Conservation (phyloP, 2,888 invertebrate genomes). For the Helicoverpa assulta region DNA sequence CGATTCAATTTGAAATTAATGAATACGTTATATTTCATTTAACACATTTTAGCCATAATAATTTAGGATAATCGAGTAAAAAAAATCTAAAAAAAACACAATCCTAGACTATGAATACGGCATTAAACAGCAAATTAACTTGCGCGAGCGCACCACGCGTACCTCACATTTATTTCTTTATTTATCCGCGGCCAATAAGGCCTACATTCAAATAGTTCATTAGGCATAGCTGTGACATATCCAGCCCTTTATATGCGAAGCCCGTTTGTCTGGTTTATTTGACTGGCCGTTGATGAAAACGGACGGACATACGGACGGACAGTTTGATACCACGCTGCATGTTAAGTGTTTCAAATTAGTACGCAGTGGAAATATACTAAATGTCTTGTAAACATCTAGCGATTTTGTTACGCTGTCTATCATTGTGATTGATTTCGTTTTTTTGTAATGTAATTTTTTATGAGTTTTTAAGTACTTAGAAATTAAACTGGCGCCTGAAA, state of each 20-base stretch:
- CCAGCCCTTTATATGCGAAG: constrained; percentile 83
- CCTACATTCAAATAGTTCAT: constrained; percentile 89
- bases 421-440: constrained; percentile 35
- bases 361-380: constrained; percentile 45
- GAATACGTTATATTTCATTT: no score
- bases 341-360: constrained; percentile 20
- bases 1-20: no score
- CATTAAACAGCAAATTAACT: constrained; percentile 82
- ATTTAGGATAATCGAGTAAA: no score
- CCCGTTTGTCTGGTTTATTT: constrained; percentile 79
- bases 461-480: no score
- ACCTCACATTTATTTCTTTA: constrained; percentile 85
- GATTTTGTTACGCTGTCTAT: constrained; percentile 9
- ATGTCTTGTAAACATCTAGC: constrained; percentile 27
- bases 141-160: constrained; percentile 79
- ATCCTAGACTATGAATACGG: constrained; percentile 69
- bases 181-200: constrained; percentile 84
- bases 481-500: no score
- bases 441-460: neutral
- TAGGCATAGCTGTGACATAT: constrained; percentile 79
- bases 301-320: constrained; percentile 64
- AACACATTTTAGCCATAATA: no score
- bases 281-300: constrained; percentile 79
- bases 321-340: constrained; percentile 29
- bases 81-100: neutral